A percentile compares a stretch with the other conserved stretches of the same genome.
phyloP scores from a whole-genome alignment of 2,888 invertebrate genomes.

The Leptinotarsa juncta region DNA sequence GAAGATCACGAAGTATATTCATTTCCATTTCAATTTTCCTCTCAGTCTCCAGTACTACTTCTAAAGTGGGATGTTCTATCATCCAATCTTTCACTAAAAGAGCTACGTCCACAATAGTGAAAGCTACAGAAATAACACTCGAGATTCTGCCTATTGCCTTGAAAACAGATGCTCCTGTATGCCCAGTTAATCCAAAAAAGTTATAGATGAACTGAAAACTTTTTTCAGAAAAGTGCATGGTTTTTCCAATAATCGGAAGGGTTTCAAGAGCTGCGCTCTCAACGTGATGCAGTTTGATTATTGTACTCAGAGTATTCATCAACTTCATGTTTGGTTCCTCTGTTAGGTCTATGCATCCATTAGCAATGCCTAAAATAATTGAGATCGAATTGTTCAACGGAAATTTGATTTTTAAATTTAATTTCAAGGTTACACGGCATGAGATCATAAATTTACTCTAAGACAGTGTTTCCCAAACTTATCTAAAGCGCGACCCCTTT shows the following conservation, averaged over 20 bases:
- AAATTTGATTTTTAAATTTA: too few species aligned
- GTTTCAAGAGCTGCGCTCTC: slow-evolving; percentile 46
- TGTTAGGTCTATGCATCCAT: slow-evolving; percentile 49
- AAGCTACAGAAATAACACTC: slow-evolving; percentile 47
- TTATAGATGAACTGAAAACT: slow-evolving; percentile 49
- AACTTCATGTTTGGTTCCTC: slow-evolving; percentile 49
- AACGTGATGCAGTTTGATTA: slow-evolving; percentile 47
- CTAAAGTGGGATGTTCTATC: slow-evolving; percentile 50
- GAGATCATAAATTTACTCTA: too few species aligned
- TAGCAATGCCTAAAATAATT: slow-evolving; percentile 42
- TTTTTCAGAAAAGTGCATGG: slow-evolving; percentile 50
- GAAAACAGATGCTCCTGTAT: slow-evolving; percentile 36
- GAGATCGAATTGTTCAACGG: too few species aligned
- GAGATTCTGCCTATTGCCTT: slow-evolving; percentile 44
- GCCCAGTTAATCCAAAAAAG: slow-evolving; percentile 47
- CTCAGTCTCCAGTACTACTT: slow-evolving; percentile 44
- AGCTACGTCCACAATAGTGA: slow-evolving; percentile 48
- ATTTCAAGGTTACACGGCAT: too few species aligned
- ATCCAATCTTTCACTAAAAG: slow-evolving; percentile 47
- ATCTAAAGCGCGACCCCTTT: too few species aligned
- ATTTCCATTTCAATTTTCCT: slow-evolving; percentile 45
- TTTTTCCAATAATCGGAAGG: slow-evolving; percentile 48
- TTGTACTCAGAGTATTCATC: slow-evolving; percentile 44
- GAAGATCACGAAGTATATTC: slow-evolving; percentile 40
- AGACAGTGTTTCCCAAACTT: too few species aligned